These are phyloP conservation scores for Halocynthia roretzi DNA, from an alignment of 23 tunicate genomes.

Conservation along the genomic window DNA sequence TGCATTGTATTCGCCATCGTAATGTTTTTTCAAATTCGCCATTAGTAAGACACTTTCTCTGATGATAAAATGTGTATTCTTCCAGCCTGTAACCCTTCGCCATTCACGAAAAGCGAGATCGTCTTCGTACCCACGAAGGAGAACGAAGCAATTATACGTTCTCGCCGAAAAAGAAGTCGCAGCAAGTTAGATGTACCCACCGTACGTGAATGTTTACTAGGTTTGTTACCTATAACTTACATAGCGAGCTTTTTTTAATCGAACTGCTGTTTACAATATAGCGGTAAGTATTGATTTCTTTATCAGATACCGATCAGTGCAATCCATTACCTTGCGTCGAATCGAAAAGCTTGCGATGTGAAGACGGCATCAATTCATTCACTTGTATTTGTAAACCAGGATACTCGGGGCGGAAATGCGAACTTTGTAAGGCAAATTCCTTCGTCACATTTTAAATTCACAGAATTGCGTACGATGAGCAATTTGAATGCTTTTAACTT, in stretches of 20 bases:
- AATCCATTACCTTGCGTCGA: conserved; percentile 12
- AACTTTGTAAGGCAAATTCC: conserved; percentile 22
- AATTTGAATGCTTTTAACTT: too few species aligned
- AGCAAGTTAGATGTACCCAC: not conserved
- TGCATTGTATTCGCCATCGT: not conserved
- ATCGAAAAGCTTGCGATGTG: conserved; percentile 19
- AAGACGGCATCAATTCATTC: conserved; percentile 11
- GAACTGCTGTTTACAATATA: not conserved
- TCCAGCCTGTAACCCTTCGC: not conserved
- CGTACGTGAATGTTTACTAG: not conserved
- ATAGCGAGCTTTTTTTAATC: not conserved
- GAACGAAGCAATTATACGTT: not conserved
- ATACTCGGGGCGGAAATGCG: conserved; percentile 29
- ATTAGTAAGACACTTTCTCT: not conserved
- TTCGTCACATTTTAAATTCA: not conserved
- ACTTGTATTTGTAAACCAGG: conserved; percentile 35
- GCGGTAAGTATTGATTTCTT: not conserved
- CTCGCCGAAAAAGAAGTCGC: not conserved
- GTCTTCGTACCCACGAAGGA: too few species aligned
- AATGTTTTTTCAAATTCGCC: not conserved
- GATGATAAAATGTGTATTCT: not conserved
- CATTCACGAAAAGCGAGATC: not conserved
- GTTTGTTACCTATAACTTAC: not conserved
- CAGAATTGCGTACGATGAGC: not conserved
- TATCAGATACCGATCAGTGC: conserved; percentile 34